Conservation (phyloP, 2,797 vertebrate genomes). For the Ispidina picta region DNA sequence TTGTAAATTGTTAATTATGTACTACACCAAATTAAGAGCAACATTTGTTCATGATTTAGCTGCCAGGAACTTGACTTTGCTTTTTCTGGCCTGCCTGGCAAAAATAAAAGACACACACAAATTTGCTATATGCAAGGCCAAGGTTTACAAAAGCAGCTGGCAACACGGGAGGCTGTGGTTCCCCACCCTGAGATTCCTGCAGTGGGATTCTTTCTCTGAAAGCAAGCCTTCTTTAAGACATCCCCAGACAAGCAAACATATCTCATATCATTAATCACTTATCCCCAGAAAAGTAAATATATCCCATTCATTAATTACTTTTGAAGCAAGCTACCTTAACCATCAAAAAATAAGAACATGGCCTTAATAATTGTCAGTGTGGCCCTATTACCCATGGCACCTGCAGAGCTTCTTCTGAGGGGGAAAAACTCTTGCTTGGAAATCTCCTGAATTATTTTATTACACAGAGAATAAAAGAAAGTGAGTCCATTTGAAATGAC, state of each 20-base stretch:
- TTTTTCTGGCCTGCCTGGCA: background rate
- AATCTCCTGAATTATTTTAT: background rate
- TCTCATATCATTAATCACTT: background rate
- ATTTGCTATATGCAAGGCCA: background rate
- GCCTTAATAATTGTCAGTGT: background rate
- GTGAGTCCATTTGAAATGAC: background rate
- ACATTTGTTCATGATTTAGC: slow-evolving; percentile 18
- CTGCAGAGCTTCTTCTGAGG: background rate
- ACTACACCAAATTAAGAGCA: background rate
- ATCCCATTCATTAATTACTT: background rate
- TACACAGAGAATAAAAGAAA: slow-evolving; percentile 3
- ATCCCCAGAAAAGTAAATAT: background rate
- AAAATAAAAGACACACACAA: background rate
- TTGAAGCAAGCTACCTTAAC: background rate
- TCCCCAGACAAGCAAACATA: background rate
- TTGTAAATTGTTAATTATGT: slow-evolving; percentile 17
- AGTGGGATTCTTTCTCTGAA: background rate
- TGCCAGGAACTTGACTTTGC: background rate
- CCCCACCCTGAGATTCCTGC: background rate
- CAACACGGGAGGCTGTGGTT: background rate
- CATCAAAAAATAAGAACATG: accelerated
- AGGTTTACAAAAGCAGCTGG: background rate
- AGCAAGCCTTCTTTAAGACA: background rate
- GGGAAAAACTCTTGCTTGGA: background rate
- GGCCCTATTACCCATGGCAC: background rate